A percentile compares a stretch with the other conserved stretches of the same genome.
Evolutionary conservation across 2,797 vertebrate species (phyloP).

Genomic region (Mycteria americana): DNA sequence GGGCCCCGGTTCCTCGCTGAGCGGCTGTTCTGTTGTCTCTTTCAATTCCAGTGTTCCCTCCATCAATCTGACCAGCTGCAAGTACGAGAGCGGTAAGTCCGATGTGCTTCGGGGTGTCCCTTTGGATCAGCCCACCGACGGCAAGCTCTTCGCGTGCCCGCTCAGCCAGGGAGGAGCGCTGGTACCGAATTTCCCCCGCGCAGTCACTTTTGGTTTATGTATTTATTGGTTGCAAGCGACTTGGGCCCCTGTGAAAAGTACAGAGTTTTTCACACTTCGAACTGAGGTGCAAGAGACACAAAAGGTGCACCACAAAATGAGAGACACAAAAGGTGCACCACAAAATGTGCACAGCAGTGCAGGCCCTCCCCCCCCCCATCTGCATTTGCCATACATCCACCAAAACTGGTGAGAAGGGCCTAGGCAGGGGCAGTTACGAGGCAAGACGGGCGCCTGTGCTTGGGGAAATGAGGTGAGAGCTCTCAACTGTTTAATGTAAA

Average conservation of each 20-base stretch:
- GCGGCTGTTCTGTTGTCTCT: not conserved
- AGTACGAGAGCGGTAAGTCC: constrained; percentile 78
- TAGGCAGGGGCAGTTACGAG: not conserved
- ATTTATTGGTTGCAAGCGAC: not conserved
- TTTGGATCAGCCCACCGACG: accelerated
- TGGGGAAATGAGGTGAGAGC: not conserved
- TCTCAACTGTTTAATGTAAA: not conserved
- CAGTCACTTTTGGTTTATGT: accelerated
- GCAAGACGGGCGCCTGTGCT: not conserved
- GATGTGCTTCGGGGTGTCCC: not conserved
- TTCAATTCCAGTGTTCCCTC: constrained; percentile 66
- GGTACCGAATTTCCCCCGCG: accelerated
- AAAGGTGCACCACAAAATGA: too few relatives aligned
- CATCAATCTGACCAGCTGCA: constrained; percentile 77
- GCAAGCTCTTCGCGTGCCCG: not conserved
- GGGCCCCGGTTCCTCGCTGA: not conserved
- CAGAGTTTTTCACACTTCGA: not conserved
- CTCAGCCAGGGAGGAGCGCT: accelerated
- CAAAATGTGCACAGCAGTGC: not conserved
- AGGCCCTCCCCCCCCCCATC: accelerated
- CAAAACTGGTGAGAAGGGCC: not conserved
- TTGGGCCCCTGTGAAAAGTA: not conserved
- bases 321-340: too few relatives aligned
- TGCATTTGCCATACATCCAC: not conserved
- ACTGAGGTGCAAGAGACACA: not conserved